Conservation (phyloP, 1,140 invertebrate genomes). For the Subanguina moxae region DNA sequence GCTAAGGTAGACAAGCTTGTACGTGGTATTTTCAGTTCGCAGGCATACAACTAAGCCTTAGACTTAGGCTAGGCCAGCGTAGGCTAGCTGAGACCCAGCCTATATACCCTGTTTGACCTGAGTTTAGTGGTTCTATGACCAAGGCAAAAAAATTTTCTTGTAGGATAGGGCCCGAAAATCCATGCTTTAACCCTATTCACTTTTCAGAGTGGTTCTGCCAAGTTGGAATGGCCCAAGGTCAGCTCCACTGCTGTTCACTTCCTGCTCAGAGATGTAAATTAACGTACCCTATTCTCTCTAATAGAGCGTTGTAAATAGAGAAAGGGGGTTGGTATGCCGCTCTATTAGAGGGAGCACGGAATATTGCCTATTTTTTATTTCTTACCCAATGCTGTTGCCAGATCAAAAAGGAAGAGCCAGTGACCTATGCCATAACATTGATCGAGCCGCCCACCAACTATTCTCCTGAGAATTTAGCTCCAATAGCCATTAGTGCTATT, state of each 20-base stretch:
- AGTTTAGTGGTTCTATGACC: background rate
- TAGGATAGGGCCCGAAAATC: too few relatives aligned
- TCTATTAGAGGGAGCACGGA: constrained; percentile 7
- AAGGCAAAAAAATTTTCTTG: background rate
- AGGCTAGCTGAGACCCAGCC: too few relatives aligned
- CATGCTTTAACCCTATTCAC: background rate
- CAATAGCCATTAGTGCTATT: constrained; percentile 33
- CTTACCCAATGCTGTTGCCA: background rate
- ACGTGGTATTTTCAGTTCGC: too few relatives aligned
- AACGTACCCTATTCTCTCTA: too few relatives aligned
- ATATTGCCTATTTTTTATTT: constrained; percentile 4
- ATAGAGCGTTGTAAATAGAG: too few relatives aligned
- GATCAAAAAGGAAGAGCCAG: background rate
- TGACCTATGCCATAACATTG: constrained; percentile 5
- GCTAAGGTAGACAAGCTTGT: too few relatives aligned
- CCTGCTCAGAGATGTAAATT: constrained; percentile 31
- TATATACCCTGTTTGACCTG: too few relatives aligned
- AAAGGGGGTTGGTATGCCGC: too few relatives aligned
- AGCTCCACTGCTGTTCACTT: constrained; percentile 40
- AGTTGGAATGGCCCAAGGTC: constrained; percentile 16
- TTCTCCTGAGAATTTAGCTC: constrained; percentile 24
- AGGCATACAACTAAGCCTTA: too few relatives aligned
- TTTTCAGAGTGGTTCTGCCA: constrained; percentile 26
- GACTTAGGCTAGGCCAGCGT: too few relatives aligned
- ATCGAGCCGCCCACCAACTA: constrained; percentile 24